A percentile compares a stretch with the other conserved stretches of the same genome.
phyloP scores from a whole-genome alignment of 2,797 vertebrate species.

The Bradypodion pumilum region DNA sequence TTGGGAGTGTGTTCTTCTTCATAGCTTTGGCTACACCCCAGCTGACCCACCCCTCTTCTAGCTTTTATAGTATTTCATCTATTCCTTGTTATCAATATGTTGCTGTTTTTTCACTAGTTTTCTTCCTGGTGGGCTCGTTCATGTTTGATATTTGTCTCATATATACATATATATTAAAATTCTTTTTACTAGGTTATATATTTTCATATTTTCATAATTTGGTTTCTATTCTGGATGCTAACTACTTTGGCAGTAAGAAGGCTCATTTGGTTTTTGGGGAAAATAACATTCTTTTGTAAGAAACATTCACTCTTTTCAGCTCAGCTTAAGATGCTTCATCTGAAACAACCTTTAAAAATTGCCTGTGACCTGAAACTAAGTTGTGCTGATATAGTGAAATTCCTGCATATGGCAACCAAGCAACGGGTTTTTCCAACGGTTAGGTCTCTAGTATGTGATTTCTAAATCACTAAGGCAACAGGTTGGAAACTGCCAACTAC shows the following conservation, averaged over 20 bases:
- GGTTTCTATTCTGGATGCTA: too few species aligned
- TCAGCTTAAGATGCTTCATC: not conserved
- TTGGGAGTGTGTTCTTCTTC: too few species aligned
- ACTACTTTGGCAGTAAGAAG: not conserved
- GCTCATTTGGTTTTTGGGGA: not conserved
- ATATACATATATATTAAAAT: too few species aligned
- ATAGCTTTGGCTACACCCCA: too few species aligned
- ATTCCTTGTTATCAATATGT: too few species aligned
- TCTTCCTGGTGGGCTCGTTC: too few species aligned
- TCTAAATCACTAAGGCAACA: slow-evolving; percentile 34
- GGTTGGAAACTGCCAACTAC: slow-evolving; percentile 40
- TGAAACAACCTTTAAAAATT: slow-evolving; percentile 8
- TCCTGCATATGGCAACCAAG: not conserved
- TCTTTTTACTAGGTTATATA: too few species aligned
- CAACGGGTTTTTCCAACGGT: slow-evolving; percentile 42
- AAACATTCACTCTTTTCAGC: not conserved
- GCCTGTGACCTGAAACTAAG: not conserved
- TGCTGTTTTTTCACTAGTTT: too few species aligned
- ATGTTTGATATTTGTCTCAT: too few species aligned
- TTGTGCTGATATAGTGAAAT: not conserved
- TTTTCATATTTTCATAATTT: too few species aligned
- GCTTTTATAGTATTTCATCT: too few species aligned
- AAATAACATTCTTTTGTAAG: not conserved
- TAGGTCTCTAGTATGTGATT: slow-evolving; percentile 20
- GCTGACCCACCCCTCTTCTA: too few species aligned